Base-by-base conservation (phyloP, 1,140 invertebrate genomes). In the Hermetia illucens region DNA sequence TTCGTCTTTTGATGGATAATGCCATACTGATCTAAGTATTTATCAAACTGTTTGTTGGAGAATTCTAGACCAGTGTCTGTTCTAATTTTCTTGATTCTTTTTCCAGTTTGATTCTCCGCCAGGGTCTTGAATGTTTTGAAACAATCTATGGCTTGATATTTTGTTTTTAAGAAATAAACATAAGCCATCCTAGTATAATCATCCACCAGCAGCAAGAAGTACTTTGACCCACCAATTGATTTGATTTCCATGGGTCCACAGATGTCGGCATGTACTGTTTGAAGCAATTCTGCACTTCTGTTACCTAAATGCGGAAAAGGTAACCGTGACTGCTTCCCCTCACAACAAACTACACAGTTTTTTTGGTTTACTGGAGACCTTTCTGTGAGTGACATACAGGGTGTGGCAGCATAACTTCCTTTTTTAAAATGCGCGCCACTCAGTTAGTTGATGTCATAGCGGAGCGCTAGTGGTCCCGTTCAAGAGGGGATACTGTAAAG, bases 221-320 rank as follows among this genome's bases (percentile, higher is more conserved):
- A 52, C 36, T 39, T 46, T 13, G 42, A 36, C 4, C 46, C 42
- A 22, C 42, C 38, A 22, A 41, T 20, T 2, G 45, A 48, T 34
- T 19, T 18, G n/a, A 27, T 45, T 21, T 44, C 40, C 47, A 53
- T 57, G 20, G 53, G 51, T 21, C 55, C 53, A 42, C 52, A 56
- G 6, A 62, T 33, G 44, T 61, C 53, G n/a, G 38, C 35, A 37
- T 57, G 53, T 13, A 61, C 41, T 15, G 51, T 21, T 31, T 57
- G 42, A 31, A 49, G 40, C 21, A 39, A n/a, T 9, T 51, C 40
- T 12, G 16, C 38, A 15, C 37, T 40, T 39, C 45, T 47, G n/a
- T 6, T 20, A 8, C 20, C 21, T n/a, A 21, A 12, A 9, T n/a
- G n/a, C 25, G 21, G 21, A 19, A 39, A 39, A 4, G 38, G 18